These are phyloP conservation scores for Conus betulinus DNA, from an alignment of 1,140 invertebrate genomes.

Conservation along the genomic window DNA sequence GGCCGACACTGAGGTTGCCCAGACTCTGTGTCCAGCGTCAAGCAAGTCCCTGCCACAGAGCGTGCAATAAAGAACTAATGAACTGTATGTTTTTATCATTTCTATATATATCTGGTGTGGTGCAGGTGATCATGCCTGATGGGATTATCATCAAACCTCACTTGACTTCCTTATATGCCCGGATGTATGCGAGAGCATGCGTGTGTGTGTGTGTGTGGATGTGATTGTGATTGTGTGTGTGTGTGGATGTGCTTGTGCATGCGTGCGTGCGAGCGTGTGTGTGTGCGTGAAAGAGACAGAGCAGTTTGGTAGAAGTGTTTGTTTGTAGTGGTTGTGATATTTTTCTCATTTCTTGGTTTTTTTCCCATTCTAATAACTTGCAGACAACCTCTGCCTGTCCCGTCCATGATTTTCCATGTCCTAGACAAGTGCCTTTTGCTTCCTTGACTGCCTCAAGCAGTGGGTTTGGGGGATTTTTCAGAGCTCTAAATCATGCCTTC, in stretches of 20 bases:
- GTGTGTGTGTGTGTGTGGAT: too few relatives aligned
- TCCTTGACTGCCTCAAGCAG: too few relatives aligned
- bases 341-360: too few relatives aligned
- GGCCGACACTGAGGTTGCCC: slow-evolving; percentile 52
- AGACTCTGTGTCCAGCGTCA: slow-evolving; percentile 40
- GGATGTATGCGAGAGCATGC: background rate
- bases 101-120: background rate
- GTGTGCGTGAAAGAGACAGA: too few relatives aligned
- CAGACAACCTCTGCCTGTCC: too few relatives aligned
- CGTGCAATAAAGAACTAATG: background rate
- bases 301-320: too few relatives aligned
- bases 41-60: background rate
- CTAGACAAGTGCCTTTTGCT: too few relatives aligned
- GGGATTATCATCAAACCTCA: background rate
- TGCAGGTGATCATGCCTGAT: background rate
- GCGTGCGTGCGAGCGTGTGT: background rate
- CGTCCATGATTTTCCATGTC: too few relatives aligned
- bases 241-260: background rate
- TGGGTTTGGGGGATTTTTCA: too few relatives aligned
- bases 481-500: too few relatives aligned
- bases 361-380: too few relatives aligned
- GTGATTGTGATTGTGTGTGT: background rate
- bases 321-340: too few relatives aligned
- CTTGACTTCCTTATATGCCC: background rate
- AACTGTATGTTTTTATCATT: background rate